phyloP scores from a whole-genome alignment of 2,888 invertebrate species.

The Actias luna region DNA sequence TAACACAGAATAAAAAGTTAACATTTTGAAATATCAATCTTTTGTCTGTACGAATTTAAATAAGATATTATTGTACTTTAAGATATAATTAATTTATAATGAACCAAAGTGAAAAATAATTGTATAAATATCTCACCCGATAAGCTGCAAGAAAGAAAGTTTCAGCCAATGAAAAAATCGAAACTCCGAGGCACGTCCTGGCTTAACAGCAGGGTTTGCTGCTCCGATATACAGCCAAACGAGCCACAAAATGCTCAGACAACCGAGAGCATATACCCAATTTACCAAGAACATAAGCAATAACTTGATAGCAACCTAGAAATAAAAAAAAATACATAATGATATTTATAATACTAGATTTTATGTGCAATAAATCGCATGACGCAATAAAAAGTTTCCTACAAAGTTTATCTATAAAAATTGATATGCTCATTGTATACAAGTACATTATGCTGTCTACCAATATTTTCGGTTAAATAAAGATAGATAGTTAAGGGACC shows the following conservation, averaged over 20 bases:
- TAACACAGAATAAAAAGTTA: too few relatives aligned
- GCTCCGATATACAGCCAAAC: constrained; percentile 97
- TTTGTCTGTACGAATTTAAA: too few relatives aligned
- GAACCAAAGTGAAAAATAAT: background rate
- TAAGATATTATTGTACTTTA: too few relatives aligned
- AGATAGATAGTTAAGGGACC: too few relatives aligned
- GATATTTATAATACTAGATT: background rate
- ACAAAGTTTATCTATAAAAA: too few relatives aligned
- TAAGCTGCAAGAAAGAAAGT: constrained; percentile 85
- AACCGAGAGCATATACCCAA: constrained; percentile 94
- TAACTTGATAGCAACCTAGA: constrained; percentile 91
- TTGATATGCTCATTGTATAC: too few relatives aligned
- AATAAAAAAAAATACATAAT: background rate
- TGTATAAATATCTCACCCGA: constrained; percentile 85
- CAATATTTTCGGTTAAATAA: too few relatives aligned
- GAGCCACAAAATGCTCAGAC: constrained; percentile 89
- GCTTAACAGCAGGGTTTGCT: constrained; percentile 97
- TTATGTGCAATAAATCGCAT: too few relatives aligned
- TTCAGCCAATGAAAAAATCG: constrained; percentile 90
- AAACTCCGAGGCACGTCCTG: constrained; percentile 93
- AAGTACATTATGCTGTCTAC: too few relatives aligned
- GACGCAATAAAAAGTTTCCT: too few relatives aligned
- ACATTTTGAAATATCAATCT: too few relatives aligned
- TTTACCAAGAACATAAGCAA: constrained; percentile 96
- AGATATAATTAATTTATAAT: background rate